Percentiles rank a stretch among this genome's conserved stretches.
phyloP scores from a whole-genome alignment of 2,797 vertebrate genomes.

The Arctocebus calabarensis region DNA sequence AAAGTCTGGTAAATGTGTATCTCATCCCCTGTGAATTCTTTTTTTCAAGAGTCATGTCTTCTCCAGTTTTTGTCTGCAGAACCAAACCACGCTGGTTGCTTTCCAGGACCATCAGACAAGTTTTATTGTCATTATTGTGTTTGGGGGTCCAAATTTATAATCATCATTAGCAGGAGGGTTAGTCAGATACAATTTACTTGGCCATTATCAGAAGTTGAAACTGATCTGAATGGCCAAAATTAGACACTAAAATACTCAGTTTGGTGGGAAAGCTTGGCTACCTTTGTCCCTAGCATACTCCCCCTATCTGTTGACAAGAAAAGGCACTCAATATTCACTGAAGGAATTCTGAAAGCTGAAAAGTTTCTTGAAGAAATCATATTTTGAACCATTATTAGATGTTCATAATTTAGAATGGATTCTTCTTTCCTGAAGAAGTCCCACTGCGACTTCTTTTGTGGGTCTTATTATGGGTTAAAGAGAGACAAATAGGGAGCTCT shows the following conservation, averaged over 20 bases:
- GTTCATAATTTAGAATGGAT: constrained; percentile 3
- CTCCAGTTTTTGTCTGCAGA: constrained; percentile 5
- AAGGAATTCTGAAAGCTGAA: background rate
- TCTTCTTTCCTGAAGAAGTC: background rate
- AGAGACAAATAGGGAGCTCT: background rate
- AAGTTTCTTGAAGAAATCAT: background rate
- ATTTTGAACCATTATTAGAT: background rate
- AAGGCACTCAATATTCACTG: background rate
- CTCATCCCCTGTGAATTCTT: background rate
- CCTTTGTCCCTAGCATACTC: background rate
- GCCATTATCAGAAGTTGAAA: constrained; percentile 14
- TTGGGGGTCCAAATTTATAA: constrained; percentile 16
- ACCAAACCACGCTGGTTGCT: background rate
- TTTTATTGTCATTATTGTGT: constrained; percentile 21
- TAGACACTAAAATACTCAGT: background rate
- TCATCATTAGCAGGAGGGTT: background rate
- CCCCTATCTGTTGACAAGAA: background rate
- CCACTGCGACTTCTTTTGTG: no score
- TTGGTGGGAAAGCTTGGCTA: background rate
- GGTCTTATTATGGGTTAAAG: constrained; percentile 16
- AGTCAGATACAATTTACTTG: constrained; percentile 14
- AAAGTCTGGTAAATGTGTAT: background rate
- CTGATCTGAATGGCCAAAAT: constrained; percentile 1
- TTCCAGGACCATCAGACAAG: background rate
- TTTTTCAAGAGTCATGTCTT: background rate